These are phyloP conservation scores for Tupiocoris notatus DNA, from an alignment of 2,888 invertebrate genomes.

Conservation along the genomic window DNA sequence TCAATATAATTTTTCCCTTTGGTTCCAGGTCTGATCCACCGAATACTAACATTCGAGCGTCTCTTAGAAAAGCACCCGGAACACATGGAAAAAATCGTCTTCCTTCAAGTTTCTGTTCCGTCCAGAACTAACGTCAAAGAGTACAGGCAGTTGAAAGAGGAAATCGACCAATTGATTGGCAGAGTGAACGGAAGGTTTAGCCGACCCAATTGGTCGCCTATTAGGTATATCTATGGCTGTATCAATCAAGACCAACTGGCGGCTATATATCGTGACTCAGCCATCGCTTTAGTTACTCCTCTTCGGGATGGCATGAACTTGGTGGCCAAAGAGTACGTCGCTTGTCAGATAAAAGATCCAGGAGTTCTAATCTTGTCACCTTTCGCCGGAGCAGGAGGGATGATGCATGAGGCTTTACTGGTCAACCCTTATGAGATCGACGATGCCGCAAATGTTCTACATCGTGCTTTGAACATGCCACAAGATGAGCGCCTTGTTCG, in stretches of 20 bases:
- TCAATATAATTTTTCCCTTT: slow-evolving; percentile 13
- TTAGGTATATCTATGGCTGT: slow-evolving; percentile 56
- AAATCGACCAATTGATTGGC: slow-evolving; percentile 55
- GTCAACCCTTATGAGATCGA: slow-evolving; percentile 56
- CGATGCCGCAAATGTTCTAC: slow-evolving; percentile 54
- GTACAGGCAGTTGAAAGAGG: slow-evolving; percentile 55
- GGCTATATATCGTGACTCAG: slow-evolving; percentile 55
- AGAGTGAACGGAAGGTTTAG: slow-evolving; percentile 55
- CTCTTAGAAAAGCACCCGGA: slow-evolving; percentile 54
- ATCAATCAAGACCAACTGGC: slow-evolving; percentile 55
- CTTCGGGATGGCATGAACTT: slow-evolving; percentile 57
- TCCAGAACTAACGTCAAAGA: slow-evolving; percentile 55
- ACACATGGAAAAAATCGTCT: slow-evolving; percentile 53
- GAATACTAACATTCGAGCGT: slow-evolving; percentile 54
- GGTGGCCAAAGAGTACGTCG: slow-evolving; percentile 56
- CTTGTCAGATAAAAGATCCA: slow-evolving; percentile 54
- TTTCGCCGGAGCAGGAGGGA: slow-evolving; percentile 55
- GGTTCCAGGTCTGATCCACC: slow-evolving; percentile 52
- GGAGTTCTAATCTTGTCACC: slow-evolving; percentile 56
- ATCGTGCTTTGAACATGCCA: slow-evolving; percentile 55
- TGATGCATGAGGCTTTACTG: slow-evolving; percentile 56
- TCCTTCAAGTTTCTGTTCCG: slow-evolving; percentile 55
- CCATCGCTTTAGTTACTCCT: slow-evolving; percentile 56
- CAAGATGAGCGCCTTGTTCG: slow-evolving; percentile 54
- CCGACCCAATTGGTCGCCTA: slow-evolving; percentile 55